phyloP scores from a whole-genome alignment of 1,140 invertebrate species.

The Laodelphax striatellus region DNA sequence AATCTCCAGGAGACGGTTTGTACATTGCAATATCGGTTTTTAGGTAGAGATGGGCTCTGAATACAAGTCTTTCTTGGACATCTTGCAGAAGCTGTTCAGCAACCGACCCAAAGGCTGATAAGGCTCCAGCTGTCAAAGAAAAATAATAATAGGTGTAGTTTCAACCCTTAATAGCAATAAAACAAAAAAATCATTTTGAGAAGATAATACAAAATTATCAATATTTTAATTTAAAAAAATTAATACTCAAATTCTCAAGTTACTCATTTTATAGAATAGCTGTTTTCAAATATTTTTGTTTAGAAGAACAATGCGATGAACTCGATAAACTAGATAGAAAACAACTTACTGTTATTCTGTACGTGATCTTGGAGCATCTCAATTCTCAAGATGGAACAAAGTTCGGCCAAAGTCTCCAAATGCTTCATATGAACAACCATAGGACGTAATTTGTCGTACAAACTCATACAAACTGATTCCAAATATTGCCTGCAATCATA shows the following conservation, averaged over 20 bases:
- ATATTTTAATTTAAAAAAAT: too few species aligned
- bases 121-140: constrained; percentile 37
- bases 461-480: constrained; percentile 70
- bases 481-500: constrained; percentile 50
- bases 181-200: too few species aligned
- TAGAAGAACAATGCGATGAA: too few species aligned
- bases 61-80: constrained; percentile 92
- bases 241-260: too few species aligned
- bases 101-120: constrained; percentile 73
- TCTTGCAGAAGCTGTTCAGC: constrained; percentile 86
- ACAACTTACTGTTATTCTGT: constrained; percentile 59
- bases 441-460: constrained; percentile 91
- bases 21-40: constrained; percentile 82
- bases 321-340: too few species aligned
- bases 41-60: constrained; percentile 88
- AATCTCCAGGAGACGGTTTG: constrained; percentile 82
- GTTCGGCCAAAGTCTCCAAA: constrained; percentile 91
- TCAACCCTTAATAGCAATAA: too few species aligned
- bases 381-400: constrained; percentile 84
- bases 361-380: constrained; percentile 95
- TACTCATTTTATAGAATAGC: too few species aligned
- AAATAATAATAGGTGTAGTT: background rate
- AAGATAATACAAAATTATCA: too few species aligned
- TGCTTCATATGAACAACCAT: constrained; percentile 95
- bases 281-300: too few species aligned